These are phyloP conservation scores for Diprion similis DNA, from an alignment of 1,140 invertebrate genomes.

Conservation along the genomic window DNA sequence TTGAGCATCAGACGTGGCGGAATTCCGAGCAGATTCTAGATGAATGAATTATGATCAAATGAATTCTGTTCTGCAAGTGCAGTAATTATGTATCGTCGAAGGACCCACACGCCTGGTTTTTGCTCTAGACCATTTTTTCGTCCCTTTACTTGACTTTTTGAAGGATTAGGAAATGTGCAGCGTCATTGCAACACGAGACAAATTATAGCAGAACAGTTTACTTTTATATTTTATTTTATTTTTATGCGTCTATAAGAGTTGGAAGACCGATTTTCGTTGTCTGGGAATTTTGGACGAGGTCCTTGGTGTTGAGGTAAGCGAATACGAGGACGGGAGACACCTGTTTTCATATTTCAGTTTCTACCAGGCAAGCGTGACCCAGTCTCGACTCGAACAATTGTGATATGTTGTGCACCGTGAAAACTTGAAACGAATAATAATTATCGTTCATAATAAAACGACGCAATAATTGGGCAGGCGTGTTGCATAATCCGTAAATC, in stretches of 20 bases:
- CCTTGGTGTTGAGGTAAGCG: neutral
- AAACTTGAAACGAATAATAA: neutral
- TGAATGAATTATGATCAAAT: neutral
- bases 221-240: too few relatives aligned
- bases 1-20: neutral
- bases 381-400: neutral
- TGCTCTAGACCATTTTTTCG: too few relatives aligned
- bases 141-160: neutral
- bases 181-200: neutral
- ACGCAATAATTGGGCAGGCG: neutral
- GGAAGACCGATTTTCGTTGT: too few relatives aligned
- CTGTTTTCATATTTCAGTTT: slow-evolving; percentile 3
- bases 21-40: neutral
- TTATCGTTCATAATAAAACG: neutral
- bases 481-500: neutral
- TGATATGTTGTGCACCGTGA: neutral
- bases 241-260: neutral
- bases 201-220: neutral
- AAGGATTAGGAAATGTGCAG: neutral
- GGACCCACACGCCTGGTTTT: too few relatives aligned
- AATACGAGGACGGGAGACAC: neutral
- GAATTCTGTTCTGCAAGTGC: neutral
- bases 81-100: too few relatives aligned
- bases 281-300: neutral
- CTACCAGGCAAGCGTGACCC: neutral